phyloP scores from a whole-genome alignment of 2,888 invertebrate genomes.

The Trissolcus japonicus region DNA sequence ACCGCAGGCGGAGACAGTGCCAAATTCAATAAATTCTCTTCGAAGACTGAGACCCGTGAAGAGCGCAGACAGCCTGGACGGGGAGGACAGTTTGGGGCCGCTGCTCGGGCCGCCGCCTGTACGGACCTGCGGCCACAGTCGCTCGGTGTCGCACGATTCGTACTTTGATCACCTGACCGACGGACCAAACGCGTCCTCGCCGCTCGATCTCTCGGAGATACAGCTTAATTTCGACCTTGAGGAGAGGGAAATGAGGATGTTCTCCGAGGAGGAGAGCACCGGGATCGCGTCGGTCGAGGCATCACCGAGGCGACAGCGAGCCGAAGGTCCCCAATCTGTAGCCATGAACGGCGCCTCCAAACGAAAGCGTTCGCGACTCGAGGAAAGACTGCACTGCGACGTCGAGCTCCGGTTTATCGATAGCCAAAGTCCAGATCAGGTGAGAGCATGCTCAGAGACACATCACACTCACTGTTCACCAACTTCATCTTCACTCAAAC shows the following conservation, averaged over 20 bases:
- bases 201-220: conserved; percentile 88
- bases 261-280: conserved; percentile 89
- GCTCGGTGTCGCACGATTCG: conserved; percentile 93
- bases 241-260: conserved; percentile 90
- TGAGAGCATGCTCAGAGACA: conserved; percentile 41
- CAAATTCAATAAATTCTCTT: conserved; percentile 70
- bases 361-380: conserved; percentile 83
- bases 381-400: conserved; percentile 83
- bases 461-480: too few species aligned
- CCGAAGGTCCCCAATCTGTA: conserved; percentile 77
- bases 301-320: conserved; percentile 70
- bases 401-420: conserved; percentile 88
- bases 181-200: conserved; percentile 76
- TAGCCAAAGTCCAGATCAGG: conserved; percentile 84
- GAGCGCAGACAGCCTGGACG: conserved; percentile 82
- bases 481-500: neutral
- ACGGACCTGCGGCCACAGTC: conserved; percentile 78
- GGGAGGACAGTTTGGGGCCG: conserved; percentile 70
- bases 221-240: conserved; percentile 89
- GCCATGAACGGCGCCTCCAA: conserved; percentile 70
- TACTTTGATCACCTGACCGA: conserved; percentile 90
- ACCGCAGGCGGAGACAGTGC: conserved; percentile 72
- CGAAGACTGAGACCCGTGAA: conserved; percentile 82
- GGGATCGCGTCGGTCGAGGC: conserved; percentile 78
- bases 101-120: conserved; percentile 75